phyloP scores from a whole-genome alignment of 2,888 invertebrate species.

The Ichneumoninae sp. region DNA sequence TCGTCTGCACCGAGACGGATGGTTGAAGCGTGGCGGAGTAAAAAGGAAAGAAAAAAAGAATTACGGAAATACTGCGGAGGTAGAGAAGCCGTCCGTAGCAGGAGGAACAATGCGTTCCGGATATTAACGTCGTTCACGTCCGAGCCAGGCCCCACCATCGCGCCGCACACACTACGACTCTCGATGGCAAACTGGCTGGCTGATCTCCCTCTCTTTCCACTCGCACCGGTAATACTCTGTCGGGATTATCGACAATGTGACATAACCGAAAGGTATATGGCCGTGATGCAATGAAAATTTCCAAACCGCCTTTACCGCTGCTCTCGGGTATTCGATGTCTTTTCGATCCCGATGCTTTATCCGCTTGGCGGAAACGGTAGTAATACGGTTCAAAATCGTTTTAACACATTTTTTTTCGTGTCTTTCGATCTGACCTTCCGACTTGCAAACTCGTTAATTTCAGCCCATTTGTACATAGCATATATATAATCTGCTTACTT shows the following conservation, averaged over 20 bases:
- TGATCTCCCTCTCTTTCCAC: slow-evolving; percentile 7
- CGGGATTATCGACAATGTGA: slow-evolving; percentile 68
- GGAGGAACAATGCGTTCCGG: slow-evolving; percentile 69
- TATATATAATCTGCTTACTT: too few relatives aligned
- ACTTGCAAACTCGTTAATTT: too few relatives aligned
- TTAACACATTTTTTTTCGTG: not conserved
- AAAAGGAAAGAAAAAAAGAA: slow-evolving; percentile 39
- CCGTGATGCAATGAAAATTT: slow-evolving; percentile 53
- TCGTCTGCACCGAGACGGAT: slow-evolving; percentile 15
- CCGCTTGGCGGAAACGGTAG: not conserved
- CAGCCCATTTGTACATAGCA: too few relatives aligned
- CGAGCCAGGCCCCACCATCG: slow-evolving; percentile 51
- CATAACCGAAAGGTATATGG: slow-evolving; percentile 67
- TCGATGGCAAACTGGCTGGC: slow-evolving; percentile 41
- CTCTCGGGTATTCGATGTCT: slow-evolving; percentile 6
- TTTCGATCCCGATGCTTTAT: not conserved
- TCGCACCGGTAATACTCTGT: slow-evolving; percentile 58
- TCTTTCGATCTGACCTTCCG: too few relatives aligned
- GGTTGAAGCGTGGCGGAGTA: slow-evolving; percentile 8
- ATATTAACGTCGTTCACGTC: slow-evolving; percentile 70
- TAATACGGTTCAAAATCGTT: slow-evolving; percentile 1
- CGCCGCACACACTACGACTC: slow-evolving; percentile 26
- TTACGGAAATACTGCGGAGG: slow-evolving; percentile 43
- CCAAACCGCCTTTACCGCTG: slow-evolving; percentile 17
- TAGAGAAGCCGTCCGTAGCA: slow-evolving; percentile 39